Evolutionary conservation across 2,797 vertebrate species (phyloP), one percentile per base, ranked within the genome.

Genomic region (Sebastolobus alascanus): DNA sequence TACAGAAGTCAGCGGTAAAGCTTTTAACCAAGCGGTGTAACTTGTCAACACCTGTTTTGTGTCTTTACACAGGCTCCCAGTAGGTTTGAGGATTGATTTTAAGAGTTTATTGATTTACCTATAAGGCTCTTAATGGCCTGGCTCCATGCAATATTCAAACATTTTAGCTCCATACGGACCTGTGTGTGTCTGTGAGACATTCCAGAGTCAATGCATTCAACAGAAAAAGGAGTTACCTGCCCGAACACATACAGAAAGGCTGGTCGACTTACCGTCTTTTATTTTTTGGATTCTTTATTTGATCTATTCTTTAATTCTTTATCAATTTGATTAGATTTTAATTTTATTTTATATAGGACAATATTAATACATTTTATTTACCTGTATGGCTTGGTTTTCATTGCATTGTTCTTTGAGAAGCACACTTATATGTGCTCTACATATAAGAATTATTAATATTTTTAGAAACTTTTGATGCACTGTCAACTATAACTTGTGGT

Each of bases 91-190:
- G 27, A 74, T 65, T 43, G 69, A 81, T 60, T 81, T 55, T 31
- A 77, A 43, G 33, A 46, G 67, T 54, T 43, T 37, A 77, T 74
- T 66, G 33, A 74, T 70, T 70, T 43, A 38, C 8, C 73, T 40
- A 61, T 68, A 55, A 73, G 22, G 33, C 5, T 29, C 64, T 35
- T 73, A 55, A 64, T 43, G 77, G 38, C 6, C 50, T 35, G 8
- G 27, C 16, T 38, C 1, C 54, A 6, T n/a, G 33, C 11, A 69
- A 37, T 55, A 59, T 25, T 73, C 25, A 54, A 33, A 71, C 29
- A 1, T 58, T 72, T 70, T 2, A 66, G 20, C 29, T 9, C 16
- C 3, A 11, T 11, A 20, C 18, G 18, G 46, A 50, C 46, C 46
- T 1, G 46, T 20, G 46, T 35, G 33, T 43, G 40, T 25, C 25